Percentiles rank a stretch among this genome's conserved stretches.
phyloP scores from a whole-genome alignment of 23 tunicate species.

The Styela clava region DNA sequence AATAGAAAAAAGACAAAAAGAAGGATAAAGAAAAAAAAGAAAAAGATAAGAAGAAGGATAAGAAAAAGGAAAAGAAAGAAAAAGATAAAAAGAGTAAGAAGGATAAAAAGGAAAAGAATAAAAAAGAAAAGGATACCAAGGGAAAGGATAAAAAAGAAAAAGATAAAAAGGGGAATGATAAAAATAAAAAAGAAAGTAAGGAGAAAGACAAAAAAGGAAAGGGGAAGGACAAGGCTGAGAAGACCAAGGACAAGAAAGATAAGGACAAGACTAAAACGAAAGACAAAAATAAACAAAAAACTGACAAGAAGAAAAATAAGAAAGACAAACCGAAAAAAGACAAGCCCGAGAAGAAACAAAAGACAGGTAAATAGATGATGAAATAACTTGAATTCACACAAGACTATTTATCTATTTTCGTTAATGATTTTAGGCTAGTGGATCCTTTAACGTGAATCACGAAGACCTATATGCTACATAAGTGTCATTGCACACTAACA shows the following conservation, averaged over 20 bases:
- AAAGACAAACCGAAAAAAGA: conserved; percentile 15
- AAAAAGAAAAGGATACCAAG: background rate
- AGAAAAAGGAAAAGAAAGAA: background rate
- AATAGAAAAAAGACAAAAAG: background rate
- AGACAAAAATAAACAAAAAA: background rate
- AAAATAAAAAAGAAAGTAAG: conserved; percentile 5
- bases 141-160: background rate
- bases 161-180: background rate
- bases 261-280: background rate
- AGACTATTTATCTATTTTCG: background rate
- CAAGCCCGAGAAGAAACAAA: background rate
- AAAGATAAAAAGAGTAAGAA: background rate
- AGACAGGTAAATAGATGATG: background rate
- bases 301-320: conserved; percentile 2
- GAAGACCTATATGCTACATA: too few relatives aligned
- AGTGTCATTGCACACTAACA: too few relatives aligned
- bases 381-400: background rate
- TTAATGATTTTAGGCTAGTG: too few relatives aligned
- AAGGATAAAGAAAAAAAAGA: conserved; percentile 16
- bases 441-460: too few relatives aligned
- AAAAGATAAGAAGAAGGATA: background rate
- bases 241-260: background rate
- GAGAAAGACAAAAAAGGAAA: background rate
- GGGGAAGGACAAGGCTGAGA: background rate
- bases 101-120: background rate